Percentiles rank a stretch among this genome's conserved stretches.
Conservation (phyloP, 2,797 vertebrate species). For the Tamandua tetradactyla region DNA sequence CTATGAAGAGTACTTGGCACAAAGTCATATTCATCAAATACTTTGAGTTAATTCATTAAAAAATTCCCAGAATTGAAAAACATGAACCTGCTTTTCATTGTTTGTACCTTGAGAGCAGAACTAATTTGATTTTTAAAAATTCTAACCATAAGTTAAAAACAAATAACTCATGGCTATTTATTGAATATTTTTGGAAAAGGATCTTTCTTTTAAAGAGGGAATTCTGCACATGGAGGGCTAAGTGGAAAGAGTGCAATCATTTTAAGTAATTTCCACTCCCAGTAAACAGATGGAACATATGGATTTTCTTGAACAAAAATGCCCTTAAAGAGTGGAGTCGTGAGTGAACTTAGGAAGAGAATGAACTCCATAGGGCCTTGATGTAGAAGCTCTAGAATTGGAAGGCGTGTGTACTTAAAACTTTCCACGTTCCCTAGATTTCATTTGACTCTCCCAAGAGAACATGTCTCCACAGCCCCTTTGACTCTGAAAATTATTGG, state of each 20-base stretch:
- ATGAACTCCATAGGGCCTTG: neutral
- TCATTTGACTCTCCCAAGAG: neutral
- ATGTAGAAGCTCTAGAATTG: neutral
- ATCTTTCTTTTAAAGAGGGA: neutral
- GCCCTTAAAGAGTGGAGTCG: neutral
- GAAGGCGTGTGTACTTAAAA: neutral
- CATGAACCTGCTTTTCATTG: neutral
- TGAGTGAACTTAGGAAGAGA: neutral
- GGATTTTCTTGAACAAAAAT: neutral
- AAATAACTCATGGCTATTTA: neutral
- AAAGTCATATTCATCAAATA: neutral
- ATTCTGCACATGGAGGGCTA: neutral
- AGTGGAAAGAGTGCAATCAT: neutral
- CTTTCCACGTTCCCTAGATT: neutral
- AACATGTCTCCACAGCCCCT: neutral
- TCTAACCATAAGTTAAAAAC: neutral
- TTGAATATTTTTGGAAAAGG: slow-evolving; percentile 16
- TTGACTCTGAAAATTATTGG: neutral
- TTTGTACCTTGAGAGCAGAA: neutral
- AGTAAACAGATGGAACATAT: too few species aligned
- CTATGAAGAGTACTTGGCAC: neutral
- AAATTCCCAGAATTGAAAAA: neutral
- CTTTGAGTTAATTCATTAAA: neutral
- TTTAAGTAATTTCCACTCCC: neutral
- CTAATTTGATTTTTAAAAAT: neutral